phyloP scores from a whole-genome alignment of 2,888 invertebrate species.

The Ferdinandea cuprea region DNA sequence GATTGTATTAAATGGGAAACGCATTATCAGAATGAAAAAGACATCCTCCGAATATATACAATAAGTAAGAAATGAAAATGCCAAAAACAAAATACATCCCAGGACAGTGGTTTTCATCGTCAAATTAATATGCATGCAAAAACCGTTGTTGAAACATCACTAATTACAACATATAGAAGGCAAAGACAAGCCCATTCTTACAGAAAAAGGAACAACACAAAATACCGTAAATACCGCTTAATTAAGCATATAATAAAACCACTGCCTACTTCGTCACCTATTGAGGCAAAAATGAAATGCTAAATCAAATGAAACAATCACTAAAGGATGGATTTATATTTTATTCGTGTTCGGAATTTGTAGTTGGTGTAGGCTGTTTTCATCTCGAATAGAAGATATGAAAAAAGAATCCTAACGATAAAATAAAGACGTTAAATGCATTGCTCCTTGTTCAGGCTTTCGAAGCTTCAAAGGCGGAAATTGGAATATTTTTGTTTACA shows the following conservation, averaged over 20 bases:
- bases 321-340: conserved; percentile 4
- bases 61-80: neutral
- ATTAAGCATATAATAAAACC: conserved; percentile 24
- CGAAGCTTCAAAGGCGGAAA: conserved; percentile 21
- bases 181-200: neutral
- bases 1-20: conserved; percentile 42
- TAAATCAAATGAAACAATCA: conserved; percentile 15
- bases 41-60: conserved; percentile 6
- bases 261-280: conserved; percentile 25
- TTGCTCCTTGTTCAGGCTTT: conserved; percentile 28
- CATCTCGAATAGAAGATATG: conserved; percentile 4
- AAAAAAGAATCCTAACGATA: conserved; percentile 29
- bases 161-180: conserved; percentile 25
- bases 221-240: conserved; percentile 5
- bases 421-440: conserved; percentile 31
- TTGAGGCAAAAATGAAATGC: neutral
- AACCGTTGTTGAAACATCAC: conserved; percentile 10
- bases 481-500: neutral
- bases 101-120: neutral
- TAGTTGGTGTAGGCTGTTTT: neutral
- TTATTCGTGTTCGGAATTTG: neutral
- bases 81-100: neutral
- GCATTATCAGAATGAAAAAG: conserved; percentile 23
- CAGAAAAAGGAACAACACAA: neutral
- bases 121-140: conserved; percentile 37